phyloP scores from a whole-genome alignment of 2,797 vertebrate species.

The Halcyon badia region DNA sequence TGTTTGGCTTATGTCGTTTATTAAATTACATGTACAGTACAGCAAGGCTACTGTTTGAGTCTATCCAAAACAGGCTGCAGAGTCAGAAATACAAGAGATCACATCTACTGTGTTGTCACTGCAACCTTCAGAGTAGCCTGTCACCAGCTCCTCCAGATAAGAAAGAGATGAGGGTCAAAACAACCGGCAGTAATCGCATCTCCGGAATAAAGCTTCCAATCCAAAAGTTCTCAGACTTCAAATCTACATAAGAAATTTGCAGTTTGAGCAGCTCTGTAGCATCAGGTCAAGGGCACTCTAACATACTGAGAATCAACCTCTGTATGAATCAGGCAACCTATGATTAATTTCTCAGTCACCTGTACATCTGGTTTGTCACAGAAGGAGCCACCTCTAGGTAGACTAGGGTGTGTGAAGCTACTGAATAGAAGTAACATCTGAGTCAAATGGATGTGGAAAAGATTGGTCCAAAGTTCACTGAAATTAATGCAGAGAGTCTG shows the following conservation, averaged over 20 bases:
- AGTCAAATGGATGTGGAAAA: rapidly evolving
- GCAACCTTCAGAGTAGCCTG: neutral
- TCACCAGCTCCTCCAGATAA: neutral
- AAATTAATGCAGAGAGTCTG: neutral
- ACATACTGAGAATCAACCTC: neutral
- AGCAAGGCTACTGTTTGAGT: neutral
- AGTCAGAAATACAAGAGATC: neutral
- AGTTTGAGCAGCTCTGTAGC: neutral
- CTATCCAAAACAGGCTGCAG: neutral
- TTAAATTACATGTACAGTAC: neutral
- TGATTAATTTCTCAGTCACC: neutral
- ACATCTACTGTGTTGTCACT: neutral
- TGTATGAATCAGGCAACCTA: neutral
- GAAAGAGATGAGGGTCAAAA: neutral
- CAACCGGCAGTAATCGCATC: neutral
- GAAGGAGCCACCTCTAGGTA: neutral
- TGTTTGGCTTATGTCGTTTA: neutral
- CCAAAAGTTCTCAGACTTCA: neutral
- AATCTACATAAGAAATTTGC: neutral
- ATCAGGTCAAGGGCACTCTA: neutral
- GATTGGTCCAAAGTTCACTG: neutral
- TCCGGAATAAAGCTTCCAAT: neutral
- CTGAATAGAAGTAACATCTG: neutral
- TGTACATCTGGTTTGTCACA: neutral
- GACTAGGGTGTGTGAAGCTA: neutral